A percentile compares a stretch with the other conserved stretches of the same genome.
phyloP scores from a whole-genome alignment of 2,113 vertebrate species.

The Eleginops maclovinus region DNA sequence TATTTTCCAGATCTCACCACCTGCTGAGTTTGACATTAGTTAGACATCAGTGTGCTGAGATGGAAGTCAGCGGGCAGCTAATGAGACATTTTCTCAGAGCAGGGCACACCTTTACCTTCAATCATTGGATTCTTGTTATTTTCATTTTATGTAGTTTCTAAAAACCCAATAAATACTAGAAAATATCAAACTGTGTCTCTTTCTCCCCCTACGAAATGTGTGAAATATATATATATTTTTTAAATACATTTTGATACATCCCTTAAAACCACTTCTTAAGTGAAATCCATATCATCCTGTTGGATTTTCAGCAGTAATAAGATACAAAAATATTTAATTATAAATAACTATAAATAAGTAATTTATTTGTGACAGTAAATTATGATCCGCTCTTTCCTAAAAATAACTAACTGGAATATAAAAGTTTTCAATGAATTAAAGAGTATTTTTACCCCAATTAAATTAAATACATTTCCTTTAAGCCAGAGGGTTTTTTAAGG shows the following conservation, averaged over 20 bases:
- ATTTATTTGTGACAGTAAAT: conserved; percentile 32
- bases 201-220: not conserved
- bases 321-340: not conserved
- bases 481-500: no score
- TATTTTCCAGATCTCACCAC: conserved; percentile 61
- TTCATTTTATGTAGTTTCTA: conserved; percentile 28
- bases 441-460: no score
- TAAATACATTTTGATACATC: conserved; percentile 23
- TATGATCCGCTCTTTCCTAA: not conserved
- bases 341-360: no score
- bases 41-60: conserved; percentile 57
- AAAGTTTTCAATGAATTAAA: no score
- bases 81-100: conserved; percentile 68
- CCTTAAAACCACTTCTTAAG: conserved; percentile 50
- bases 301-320: conserved; percentile 55
- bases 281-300: conserved; percentile 61
- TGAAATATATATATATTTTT: not conserved
- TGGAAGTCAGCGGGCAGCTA: conserved; percentile 72
- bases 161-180: conserved; percentile 32
- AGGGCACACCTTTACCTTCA: conserved; percentile 48
- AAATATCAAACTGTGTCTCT: not conserved
- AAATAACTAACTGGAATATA: not conserved
- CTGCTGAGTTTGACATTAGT: conserved; percentile 68
- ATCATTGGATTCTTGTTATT: conserved; percentile 47
- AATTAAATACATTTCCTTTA: no score